Evolutionary conservation across 2,797 vertebrate genomes (phyloP).

Genomic region (Emydoidea blandingii): DNA sequence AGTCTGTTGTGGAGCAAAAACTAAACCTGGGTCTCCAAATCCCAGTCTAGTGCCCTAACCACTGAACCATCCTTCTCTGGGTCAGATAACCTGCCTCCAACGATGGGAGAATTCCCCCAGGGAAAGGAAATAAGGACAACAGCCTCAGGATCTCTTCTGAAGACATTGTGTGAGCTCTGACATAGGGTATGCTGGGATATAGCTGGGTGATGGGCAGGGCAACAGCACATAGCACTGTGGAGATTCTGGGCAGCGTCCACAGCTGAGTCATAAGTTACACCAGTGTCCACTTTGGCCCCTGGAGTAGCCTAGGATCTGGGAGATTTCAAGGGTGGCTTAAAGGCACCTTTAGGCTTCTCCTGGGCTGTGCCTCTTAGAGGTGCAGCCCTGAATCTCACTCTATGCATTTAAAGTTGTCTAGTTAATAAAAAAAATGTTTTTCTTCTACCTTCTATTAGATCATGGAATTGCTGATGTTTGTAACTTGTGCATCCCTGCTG

Average conservation of each 20-base stretch:
- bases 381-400: neutral
- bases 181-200: neutral
- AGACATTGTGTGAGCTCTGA: neutral
- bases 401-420: neutral
- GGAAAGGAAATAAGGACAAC: neutral
- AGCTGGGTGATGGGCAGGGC: neutral
- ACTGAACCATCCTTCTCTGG: neutral
- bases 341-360: neutral
- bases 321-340: neutral
- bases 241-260: neutral
- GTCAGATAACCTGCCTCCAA: neutral
- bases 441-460: neutral
- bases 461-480: neutral
- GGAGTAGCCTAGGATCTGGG: neutral
- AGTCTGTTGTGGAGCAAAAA: neutral
- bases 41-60: neutral
- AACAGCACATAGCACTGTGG: neutral
- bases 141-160: neutral
- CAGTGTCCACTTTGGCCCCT: neutral
- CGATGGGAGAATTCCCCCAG: neutral
- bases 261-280: neutral
- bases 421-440: neutral
- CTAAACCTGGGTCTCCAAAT: neutral
- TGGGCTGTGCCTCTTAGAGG: neutral
- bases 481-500: neutral